Evolutionary conservation across 2,888 invertebrate genomes (phyloP).

Genomic region (Gari tellinella): DNA sequence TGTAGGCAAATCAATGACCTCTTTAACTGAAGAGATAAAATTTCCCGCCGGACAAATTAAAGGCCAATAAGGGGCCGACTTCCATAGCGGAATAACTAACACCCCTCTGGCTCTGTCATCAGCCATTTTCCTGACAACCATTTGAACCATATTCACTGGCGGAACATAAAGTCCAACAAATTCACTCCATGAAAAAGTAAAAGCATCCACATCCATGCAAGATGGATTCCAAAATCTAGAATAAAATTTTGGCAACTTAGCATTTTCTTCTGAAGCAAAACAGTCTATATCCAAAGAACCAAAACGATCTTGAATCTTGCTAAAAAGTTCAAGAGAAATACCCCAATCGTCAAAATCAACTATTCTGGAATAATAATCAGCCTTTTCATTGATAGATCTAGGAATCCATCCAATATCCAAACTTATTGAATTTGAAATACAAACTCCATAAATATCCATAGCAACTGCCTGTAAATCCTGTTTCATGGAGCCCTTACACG

Average conservation of each 20-base stretch:
- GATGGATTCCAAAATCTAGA: constrained; percentile 42
- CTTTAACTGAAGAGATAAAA: background rate
- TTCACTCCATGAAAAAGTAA: constrained; percentile 28
- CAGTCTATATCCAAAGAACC: constrained; percentile 28
- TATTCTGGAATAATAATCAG: constrained; percentile 35
- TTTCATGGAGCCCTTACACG: constrained; percentile 29
- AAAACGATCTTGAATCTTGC: constrained; percentile 18
- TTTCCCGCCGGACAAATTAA: constrained; percentile 10
- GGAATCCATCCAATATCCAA: constrained; percentile 50
- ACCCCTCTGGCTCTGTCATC: constrained; percentile 10
- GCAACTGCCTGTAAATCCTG: constrained; percentile 24
- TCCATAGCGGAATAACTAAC: constrained; percentile 21
- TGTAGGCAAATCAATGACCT: constrained; percentile 28
- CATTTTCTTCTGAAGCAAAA: constrained; percentile 35
- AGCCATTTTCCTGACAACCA: constrained; percentile 26
- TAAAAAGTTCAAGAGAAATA: constrained; percentile 22
- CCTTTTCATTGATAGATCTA: constrained; percentile 35
- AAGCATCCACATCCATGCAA: constrained; percentile 26
- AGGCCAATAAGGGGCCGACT: constrained; percentile 27
- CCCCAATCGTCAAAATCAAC: constrained; percentile 52
- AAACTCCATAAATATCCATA: constrained; percentile 15
- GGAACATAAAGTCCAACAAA: constrained; percentile 34
- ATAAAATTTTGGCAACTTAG: constrained; percentile 31
- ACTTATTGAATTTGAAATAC: constrained; percentile 22
- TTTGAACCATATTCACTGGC: too few species aligned